phyloP scores from a whole-genome alignment of 2,797 vertebrate species.

The Anabacerthia variegaticeps region DNA sequence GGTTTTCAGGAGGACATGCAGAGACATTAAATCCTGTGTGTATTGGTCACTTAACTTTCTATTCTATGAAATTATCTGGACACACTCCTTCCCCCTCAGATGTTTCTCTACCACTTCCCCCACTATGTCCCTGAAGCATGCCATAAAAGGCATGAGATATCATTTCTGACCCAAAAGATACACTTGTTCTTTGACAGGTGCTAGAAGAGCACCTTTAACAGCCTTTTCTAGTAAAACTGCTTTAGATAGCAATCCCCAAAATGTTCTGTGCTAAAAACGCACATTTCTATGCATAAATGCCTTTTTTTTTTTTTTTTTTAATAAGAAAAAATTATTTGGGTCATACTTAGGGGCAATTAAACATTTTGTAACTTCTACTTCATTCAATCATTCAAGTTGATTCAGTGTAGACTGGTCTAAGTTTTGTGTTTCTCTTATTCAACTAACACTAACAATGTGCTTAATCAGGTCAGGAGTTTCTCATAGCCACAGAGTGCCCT shows the following conservation, averaged over 20 bases:
- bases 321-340: not conserved
- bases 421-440: not conserved
- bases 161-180: not conserved
- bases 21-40: not conserved
- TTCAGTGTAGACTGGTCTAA: not conserved
- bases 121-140: accelerated
- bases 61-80: not conserved
- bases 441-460: not conserved
- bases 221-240: not conserved
- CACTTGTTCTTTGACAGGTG: not conserved
- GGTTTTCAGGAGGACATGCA: not conserved
- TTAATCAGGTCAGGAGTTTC: not conserved
- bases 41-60: not conserved
- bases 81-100: not conserved
- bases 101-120: not conserved
- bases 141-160: not conserved
- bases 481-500: not conserved
- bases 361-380: not conserved
- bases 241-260: not conserved
- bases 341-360: not conserved
- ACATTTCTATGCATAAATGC: not conserved
- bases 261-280: not conserved
- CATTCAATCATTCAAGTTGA: not conserved
- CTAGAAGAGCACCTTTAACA: no score
- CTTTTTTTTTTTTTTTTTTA: not conserved